Conservation (phyloP, 2,797 vertebrate genomes). For the Paratrypauchen microcephalus region DNA sequence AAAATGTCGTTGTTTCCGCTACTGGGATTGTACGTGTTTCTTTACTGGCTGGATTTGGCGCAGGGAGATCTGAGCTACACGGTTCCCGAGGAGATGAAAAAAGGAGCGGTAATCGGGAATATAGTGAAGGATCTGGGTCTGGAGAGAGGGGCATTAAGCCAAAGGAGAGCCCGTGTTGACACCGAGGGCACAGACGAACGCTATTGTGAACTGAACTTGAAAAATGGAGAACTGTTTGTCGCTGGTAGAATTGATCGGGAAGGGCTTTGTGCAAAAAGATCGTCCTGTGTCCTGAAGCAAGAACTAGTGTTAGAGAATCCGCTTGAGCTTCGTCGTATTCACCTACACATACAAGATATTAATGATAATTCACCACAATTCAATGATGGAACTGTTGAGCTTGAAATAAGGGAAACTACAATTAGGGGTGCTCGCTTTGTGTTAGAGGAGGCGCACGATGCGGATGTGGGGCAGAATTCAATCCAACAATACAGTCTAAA, state of each 20-base stretch:
- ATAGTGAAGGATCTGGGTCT: slow-evolving; percentile 55
- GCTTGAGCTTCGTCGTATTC: slow-evolving; percentile 31
- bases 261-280: slow-evolving; percentile 62
- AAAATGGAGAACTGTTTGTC: slow-evolving; percentile 35
- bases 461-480: slow-evolving; percentile 34
- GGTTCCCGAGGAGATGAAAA: slow-evolving; percentile 51
- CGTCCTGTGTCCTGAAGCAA: slow-evolving; percentile 55
- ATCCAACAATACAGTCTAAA: too few relatives aligned
- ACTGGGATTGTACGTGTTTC: too few relatives aligned
- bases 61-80: slow-evolving; percentile 59
- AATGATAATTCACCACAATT: slow-evolving; percentile 79
- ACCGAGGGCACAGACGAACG: slow-evolving; percentile 14
- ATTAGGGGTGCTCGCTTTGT: slow-evolving; percentile 44
- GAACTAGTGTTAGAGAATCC: slow-evolving; percentile 62
- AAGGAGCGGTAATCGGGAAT: slow-evolving; percentile 59
- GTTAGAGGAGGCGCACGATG: slow-evolving; percentile 67
- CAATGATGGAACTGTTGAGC: background rate
- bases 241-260: slow-evolving; percentile 58
- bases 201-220: slow-evolving; percentile 37
- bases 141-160: slow-evolving; percentile 15
- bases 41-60: too few relatives aligned
- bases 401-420: slow-evolving; percentile 48
- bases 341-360: slow-evolving; percentile 68
- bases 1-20: too few relatives aligned
- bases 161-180: slow-evolving; percentile 57